Conservation (phyloP, 2,888 invertebrate genomes). For the Noctua pronuba region DNA sequence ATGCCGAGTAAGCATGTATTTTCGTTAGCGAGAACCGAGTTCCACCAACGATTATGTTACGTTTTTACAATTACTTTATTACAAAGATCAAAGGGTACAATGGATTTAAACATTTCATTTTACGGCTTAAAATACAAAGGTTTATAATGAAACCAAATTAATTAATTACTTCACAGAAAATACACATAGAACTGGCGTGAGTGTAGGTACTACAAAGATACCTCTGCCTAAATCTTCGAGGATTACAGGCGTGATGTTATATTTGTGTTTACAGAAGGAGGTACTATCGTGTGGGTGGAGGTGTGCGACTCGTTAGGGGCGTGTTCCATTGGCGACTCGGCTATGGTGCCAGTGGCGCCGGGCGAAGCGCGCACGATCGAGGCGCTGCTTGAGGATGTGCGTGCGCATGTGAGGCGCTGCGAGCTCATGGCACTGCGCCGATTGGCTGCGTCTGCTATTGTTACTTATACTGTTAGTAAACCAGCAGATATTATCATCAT, state of each 20-base stretch:
- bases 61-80: background rate
- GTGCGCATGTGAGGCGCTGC: constrained; percentile 73
- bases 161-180: constrained; percentile 63
- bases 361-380: constrained; percentile 70
- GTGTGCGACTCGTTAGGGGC: constrained; percentile 79
- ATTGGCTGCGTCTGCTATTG: constrained; percentile 67
- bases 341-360: constrained; percentile 59
- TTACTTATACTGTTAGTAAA: constrained; percentile 74
- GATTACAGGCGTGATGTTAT: background rate
- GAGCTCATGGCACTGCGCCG: constrained; percentile 71
- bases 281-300: constrained; percentile 75
- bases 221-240: background rate
- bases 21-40: background rate
- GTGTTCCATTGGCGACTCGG: constrained; percentile 67
- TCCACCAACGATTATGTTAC: background rate
- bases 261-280: constrained; percentile 65
- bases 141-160: background rate
- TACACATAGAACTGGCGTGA: background rate
- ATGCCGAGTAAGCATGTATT: background rate
- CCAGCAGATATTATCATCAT: background rate
- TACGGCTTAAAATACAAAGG: background rate
- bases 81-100: background rate
- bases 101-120: background rate
- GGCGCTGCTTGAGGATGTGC: constrained; percentile 65
- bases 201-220: background rate